These are phyloP conservation scores for Oryctolagus cuniculus DNA, from an alignment of 2,113 vertebrate species.

Conservation along the genomic window DNA sequence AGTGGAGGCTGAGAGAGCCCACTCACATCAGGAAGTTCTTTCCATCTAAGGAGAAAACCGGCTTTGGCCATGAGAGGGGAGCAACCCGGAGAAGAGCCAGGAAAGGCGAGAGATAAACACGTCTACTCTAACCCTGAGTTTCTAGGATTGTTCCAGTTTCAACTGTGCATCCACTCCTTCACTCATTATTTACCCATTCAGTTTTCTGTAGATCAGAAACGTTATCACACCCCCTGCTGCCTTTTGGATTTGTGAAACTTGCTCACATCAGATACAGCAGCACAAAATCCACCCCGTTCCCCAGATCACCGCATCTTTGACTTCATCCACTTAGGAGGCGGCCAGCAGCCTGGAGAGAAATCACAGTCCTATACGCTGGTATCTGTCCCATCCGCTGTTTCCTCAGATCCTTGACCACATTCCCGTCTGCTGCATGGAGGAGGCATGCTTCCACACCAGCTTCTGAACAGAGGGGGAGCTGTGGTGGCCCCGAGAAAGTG, in stretches of 20 bases:
- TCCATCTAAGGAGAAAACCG: not conserved
- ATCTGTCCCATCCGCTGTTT: conserved; percentile 68
- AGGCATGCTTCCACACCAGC: conserved; percentile 33
- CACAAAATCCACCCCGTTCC: conserved; percentile 16
- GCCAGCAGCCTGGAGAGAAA: conserved; percentile 55
- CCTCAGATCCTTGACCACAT: conserved; percentile 61
- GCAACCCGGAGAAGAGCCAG: conserved; percentile 26
- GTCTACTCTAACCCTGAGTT: not conserved
- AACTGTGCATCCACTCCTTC: not conserved
- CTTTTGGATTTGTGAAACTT: conserved; percentile 40
- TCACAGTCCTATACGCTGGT: conserved; percentile 29
- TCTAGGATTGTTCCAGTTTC: conserved; percentile 40
- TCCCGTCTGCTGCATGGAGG: conserved; percentile 53
- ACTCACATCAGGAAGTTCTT: not conserved
- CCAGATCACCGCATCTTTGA: conserved; percentile 43
- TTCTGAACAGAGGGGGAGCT: conserved; percentile 40
- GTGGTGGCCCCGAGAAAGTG: not conserved
- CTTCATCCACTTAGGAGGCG: conserved; percentile 53
- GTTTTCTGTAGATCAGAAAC: not conserved
- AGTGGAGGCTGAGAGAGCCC: not conserved
- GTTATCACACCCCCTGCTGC: not conserved
- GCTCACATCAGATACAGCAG: conserved; percentile 19
- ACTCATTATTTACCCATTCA: too few species aligned
- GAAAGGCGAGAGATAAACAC: not conserved
- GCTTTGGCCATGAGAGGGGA: not conserved